phyloP scores from a whole-genome alignment of 2,797 vertebrate species.

The Numenius phaeopus region DNA sequence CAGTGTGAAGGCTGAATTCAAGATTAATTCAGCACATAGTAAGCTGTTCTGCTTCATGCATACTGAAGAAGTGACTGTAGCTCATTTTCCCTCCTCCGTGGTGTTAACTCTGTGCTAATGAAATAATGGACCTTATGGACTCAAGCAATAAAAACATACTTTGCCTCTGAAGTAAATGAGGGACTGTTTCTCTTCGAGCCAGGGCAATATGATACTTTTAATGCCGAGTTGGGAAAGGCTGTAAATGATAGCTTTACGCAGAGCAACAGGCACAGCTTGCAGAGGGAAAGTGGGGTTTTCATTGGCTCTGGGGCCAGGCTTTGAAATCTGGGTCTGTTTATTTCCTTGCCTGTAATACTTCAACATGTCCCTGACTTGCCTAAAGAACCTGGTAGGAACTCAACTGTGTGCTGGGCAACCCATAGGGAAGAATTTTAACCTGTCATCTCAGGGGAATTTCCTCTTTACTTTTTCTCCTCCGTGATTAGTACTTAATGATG shows the following conservation, averaged over 20 bases:
- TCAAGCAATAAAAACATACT: neutral
- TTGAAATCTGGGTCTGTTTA: slow-evolving; percentile 41
- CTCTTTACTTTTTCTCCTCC: neutral
- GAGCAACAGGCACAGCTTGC: neutral
- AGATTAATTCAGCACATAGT: neutral
- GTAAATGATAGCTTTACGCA: slow-evolving; percentile 20
- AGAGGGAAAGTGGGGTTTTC: neutral
- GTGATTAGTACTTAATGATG: neutral
- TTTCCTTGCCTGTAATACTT: slow-evolving; percentile 1
- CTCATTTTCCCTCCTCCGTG: neutral
- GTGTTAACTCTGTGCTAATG: slow-evolving; percentile 11
- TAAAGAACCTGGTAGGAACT: neutral
- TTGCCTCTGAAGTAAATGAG: neutral
- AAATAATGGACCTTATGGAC: neutral
- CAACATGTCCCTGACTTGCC: neutral
- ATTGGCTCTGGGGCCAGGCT: neutral
- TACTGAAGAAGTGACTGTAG: neutral
- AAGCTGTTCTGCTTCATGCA: neutral
- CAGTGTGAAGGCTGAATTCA: neutral
- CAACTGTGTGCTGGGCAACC: neutral
- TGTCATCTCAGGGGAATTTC: neutral
- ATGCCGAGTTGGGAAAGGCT: neutral
- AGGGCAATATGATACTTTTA: neutral
- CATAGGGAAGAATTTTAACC: neutral
- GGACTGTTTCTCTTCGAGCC: neutral